Evolutionary conservation across 2,797 vertebrate species (phyloP), one percentile per base, ranked within the genome.

Genomic region (Cossypha dichroa): DNA sequence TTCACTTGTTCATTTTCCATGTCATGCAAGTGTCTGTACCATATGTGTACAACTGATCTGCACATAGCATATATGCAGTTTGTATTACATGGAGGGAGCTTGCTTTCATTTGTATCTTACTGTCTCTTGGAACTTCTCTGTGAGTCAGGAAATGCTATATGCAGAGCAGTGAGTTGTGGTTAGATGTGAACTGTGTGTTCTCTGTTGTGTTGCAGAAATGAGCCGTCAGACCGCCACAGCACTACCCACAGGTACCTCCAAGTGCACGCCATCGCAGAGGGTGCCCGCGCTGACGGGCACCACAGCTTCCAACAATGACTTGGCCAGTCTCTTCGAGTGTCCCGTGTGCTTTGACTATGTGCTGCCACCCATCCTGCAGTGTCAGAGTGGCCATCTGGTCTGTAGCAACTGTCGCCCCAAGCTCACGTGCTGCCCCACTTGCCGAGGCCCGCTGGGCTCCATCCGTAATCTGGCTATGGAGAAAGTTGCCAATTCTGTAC

Each of bases 311-410:
- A 99, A 99, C 98, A 99, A 99, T 97, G 99, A 99, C 98, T 97
- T 99, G 98, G 99, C 99, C 95, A 99, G 99, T 95, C 98, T 99
- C 90, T 99, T 99, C 6, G 99, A 99, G 98, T 99, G 99, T 94
- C 99, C 99, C 0, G 99, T 99, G 85, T 99, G 99, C 98, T 99
- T 99, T 94, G 99, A 99, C 99, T 99, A 99, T 99, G 99, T 99
- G 93, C 97, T 99, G 36, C 99, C 99, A 49, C 99, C 99, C 21
- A 99, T 99, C 95, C 99, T 99, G 90, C 99, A 99, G 98, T 99
- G 99, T 98, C 99, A 99, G 98, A 99, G 99, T 0, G 99, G 99
- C 93, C 99, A 99, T 78, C 98, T 99, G 85, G 99, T 99, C 74
- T 99, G 99, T 97, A 99, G 99, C 98, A 99, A 99, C 98, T 99